A percentile compares a stretch with the other conserved stretches of the same genome.
Conservation (phyloP, 2,113 vertebrate species). For the Dromaius novaehollandiae region DNA sequence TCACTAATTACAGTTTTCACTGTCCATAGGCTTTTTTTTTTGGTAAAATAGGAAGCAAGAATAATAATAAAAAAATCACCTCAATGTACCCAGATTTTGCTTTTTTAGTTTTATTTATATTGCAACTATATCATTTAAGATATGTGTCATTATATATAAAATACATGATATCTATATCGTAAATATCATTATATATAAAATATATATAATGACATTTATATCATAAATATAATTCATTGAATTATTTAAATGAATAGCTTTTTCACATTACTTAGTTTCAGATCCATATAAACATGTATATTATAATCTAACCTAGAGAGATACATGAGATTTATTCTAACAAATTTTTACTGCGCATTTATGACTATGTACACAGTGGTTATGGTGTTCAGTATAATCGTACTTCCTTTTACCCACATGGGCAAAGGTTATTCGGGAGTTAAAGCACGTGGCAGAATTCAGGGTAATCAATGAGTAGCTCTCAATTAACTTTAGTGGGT, state of each 20-base stretch:
- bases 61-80: background rate
- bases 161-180: background rate
- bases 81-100: background rate
- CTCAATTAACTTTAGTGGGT: background rate
- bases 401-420: background rate
- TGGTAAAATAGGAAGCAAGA: background rate
- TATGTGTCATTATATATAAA: background rate
- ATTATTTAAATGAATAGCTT: background rate
- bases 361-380: background rate
- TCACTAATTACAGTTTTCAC: background rate
- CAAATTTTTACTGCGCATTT: background rate
- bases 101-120: background rate
- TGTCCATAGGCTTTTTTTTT: background rate
- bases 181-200: background rate
- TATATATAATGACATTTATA: background rate
- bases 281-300: background rate
- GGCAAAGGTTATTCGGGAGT: background rate
- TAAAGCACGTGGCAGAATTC: background rate
- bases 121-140: too few relatives aligned
- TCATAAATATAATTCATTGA: background rate
- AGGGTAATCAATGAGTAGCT: rapidly evolving
- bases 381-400: background rate
- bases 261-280: background rate
- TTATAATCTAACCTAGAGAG: background rate
- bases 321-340: background rate